Evolutionary conservation across 2,113 vertebrate genomes (phyloP).

Genomic region (Rhineura floridana): DNA sequence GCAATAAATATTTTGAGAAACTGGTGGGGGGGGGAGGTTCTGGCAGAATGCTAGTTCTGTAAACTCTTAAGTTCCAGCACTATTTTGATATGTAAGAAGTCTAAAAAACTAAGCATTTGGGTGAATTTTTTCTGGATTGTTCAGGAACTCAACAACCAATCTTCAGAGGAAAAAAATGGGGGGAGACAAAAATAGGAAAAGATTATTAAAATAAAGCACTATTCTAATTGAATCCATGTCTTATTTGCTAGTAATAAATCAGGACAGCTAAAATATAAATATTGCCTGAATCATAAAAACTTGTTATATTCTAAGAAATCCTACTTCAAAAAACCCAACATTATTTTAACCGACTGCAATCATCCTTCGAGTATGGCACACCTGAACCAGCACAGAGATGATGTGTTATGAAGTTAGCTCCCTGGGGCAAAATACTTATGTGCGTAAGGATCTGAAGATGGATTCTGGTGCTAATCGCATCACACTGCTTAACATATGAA

Average conservation of each 20-base stretch:
- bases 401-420: conserved; percentile 44
- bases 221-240: conserved; percentile 66
- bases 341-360: conserved; percentile 47
- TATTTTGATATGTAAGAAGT: conserved; percentile 32
- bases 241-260: conserved; percentile 69
- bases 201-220: conserved; percentile 55
- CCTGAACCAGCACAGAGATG: conserved; percentile 60
- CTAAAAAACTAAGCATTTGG: conserved; percentile 9
- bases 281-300: conserved; percentile 69
- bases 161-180: conserved; percentile 28
- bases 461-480: conserved; percentile 58
- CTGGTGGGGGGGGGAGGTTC: too few relatives aligned
- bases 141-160: conserved; percentile 48
- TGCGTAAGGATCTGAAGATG: conserved; percentile 56
- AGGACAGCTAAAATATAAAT: conserved; percentile 72
- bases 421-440: conserved; percentile 36
- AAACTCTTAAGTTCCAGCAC: conserved; percentile 29
- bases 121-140: conserved; percentile 30
- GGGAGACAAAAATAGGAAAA: conserved; percentile 38
- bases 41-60: background rate
- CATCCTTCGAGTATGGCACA: conserved; percentile 65
- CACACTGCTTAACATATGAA: conserved; percentile 59
- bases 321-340: conserved; percentile 64
- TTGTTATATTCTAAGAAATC: conserved; percentile 67
- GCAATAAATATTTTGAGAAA: too few relatives aligned